A percentile compares a stretch with the other conserved stretches of the same genome.
Conservation (phyloP, 2,113 vertebrate genomes). For the Marcusenius ussheri region DNA sequence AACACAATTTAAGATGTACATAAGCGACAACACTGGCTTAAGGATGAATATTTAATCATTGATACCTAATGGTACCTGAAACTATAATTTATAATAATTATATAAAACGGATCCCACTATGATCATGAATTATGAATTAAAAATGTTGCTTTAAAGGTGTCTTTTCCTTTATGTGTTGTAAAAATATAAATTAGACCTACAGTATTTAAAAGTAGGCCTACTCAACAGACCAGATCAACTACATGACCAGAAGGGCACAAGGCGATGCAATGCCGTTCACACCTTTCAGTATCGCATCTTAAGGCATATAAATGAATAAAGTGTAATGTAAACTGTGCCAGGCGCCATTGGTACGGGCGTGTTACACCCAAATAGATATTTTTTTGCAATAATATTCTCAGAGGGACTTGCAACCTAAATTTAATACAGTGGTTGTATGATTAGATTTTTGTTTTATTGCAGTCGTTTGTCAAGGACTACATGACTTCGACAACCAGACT, state of each 20-base stretch:
- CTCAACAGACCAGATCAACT: too few relatives aligned
- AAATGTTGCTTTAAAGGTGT: background rate
- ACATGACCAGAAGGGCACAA: background rate
- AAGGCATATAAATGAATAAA: background rate
- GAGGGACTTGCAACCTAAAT: background rate
- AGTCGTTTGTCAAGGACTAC: slow-evolving; percentile 99
- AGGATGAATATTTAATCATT: background rate
- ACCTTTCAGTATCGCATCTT: background rate
- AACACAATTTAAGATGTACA: background rate
- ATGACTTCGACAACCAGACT: slow-evolving; percentile 90
- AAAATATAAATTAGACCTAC: background rate
- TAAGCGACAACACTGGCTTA: background rate
- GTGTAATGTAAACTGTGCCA: background rate
- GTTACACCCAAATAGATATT: background rate
- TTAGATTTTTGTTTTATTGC: slow-evolving; percentile 33
- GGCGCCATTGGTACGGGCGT: background rate
- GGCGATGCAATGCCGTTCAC: too few relatives aligned
- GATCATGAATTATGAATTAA: background rate
- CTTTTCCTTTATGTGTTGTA: background rate
- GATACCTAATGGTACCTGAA: background rate
- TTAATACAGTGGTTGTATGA: background rate
- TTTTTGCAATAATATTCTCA: background rate
- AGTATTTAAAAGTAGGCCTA: background rate
- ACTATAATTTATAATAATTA: background rate
- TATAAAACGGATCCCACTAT: background rate